Percentiles rank a stretch among this genome's conserved stretches.
Conservation (phyloP, 2,797 vertebrate species). For the Bufotes viridis region DNA sequence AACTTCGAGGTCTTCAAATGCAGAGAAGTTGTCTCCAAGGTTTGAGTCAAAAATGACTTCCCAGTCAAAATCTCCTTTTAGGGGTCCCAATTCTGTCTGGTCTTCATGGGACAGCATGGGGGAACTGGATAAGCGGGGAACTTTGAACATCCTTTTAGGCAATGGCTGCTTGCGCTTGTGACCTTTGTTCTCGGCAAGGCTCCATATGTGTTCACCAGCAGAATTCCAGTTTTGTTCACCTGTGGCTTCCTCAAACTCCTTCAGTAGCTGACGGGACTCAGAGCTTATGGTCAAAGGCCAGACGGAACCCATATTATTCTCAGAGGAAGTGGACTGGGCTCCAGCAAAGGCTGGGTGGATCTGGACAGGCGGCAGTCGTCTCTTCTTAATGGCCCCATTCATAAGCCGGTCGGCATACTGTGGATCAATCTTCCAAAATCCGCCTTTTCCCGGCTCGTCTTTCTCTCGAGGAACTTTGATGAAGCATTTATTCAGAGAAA, state of each 20-base stretch:
- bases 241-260: conserved; percentile 86
- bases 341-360: conserved; percentile 85
- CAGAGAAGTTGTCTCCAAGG: conserved; percentile 78
- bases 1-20: conserved; percentile 78
- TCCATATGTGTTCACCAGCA: conserved; percentile 71
- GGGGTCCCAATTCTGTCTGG: conserved; percentile 83
- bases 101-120: conserved; percentile 84
- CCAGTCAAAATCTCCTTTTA: conserved; percentile 97
- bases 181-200: conserved; percentile 69
- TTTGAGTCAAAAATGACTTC: conserved; percentile 87
- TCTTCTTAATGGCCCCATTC: conserved; percentile 87
- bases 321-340: conserved; percentile 32
- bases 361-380: conserved; percentile 83
- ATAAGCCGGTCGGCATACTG: conserved; percentile 89
- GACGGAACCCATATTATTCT: neutral
- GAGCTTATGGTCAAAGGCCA: conserved; percentile 71
- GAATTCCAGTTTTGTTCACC: conserved; percentile 78
- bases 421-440: conserved; percentile 97
- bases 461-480: conserved; percentile 97
- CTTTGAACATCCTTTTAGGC: conserved; percentile 76
- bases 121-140: conserved; percentile 74
- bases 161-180: conserved; percentile 81
- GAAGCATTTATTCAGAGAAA: conserved; percentile 97
- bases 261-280: conserved; percentile 85
- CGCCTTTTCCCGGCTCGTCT: conserved; percentile 93